These are phyloP conservation scores for Catotricha subobsoleta DNA, from an alignment of 2,888 invertebrate genomes.

Conservation along the genomic window DNA sequence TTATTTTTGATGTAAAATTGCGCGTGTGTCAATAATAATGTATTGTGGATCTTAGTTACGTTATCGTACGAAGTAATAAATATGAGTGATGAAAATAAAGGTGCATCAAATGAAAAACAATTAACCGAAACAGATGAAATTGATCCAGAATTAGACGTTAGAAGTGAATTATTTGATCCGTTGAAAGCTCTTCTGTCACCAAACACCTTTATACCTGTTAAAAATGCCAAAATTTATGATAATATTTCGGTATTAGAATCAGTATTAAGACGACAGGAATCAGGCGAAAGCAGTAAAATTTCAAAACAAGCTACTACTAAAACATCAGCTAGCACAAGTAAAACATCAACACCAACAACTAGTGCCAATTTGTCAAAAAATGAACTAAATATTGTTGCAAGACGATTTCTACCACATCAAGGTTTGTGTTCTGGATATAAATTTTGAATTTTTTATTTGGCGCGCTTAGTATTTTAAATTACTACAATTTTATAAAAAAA, in stretches of 20 bases:
- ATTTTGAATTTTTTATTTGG: neutral
- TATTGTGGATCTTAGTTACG: too few relatives aligned
- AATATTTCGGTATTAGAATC: slow-evolving; percentile 46
- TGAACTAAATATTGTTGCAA: neutral
- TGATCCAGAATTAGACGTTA: slow-evolving; percentile 30
- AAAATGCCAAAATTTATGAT: slow-evolving; percentile 44
- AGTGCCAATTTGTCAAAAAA: slow-evolving; percentile 1
- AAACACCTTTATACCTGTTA: slow-evolving; percentile 35
- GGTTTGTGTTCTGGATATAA: neutral
- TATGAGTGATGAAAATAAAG: too few relatives aligned
- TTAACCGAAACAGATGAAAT: neutral
- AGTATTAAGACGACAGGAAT: slow-evolving; percentile 20
- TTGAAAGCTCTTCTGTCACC: slow-evolving; percentile 46
- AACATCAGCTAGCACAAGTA: neutral
- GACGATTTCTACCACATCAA: slow-evolving; percentile 7
- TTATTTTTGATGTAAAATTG: neutral
- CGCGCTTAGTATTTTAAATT: neutral
- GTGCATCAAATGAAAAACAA: too few relatives aligned
- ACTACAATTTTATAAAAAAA: slow-evolving; percentile 9
- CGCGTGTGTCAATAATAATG: neutral
- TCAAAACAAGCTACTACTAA: too few relatives aligned
- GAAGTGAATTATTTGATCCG: slow-evolving; percentile 45
- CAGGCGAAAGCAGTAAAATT: neutral
- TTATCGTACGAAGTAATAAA: slow-evolving; percentile 12
- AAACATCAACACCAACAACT: neutral